Evolutionary conservation across 2,888 invertebrate species (phyloP), one percentile per base, ranked within the genome.

Genomic region (Zonitis immaculata): DNA sequence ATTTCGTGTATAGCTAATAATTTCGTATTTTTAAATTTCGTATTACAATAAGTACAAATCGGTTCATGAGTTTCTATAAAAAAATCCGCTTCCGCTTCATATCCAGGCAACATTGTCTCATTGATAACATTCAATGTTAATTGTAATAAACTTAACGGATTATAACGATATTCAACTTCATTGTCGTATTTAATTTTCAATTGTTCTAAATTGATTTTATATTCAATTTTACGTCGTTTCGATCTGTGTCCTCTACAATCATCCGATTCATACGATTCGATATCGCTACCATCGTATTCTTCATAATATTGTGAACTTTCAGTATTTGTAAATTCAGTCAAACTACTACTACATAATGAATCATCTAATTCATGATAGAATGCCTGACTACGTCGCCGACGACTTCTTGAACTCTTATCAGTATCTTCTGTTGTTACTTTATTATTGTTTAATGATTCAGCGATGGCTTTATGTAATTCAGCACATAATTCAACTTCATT

Each of bases 1-100:
- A 67, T 49, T 63, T 76, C 75, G 51, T 76, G 76, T 11, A 68
- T 22, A 0, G 76, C 72, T 45, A 76, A 59, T 6, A 69, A 56
- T 45, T 70, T 69, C 14, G 66, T 58, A 51, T 71, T 70, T 25
- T 64, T 65, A 55, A 73, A 75, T 25, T 62, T 59, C 50, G 65
- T 47, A 1, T 63, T 58, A 52, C 76, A 76, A 58, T 71, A 69
- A 50, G 64, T 66, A 61, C 76, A 76, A 28, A 61, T 48, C 14
- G 69, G 69, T 27, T 65, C 64, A 6, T 67, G 54, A 6, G 60
- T 44, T 46, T 60, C 59, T 11, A 51, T 54, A 49, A 59, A 69
- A 44, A 50, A 56, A 5, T 32, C 47, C 42, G 61, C 58, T 1
- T 64, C 59, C 5, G 64, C 63, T 49, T 66, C 60, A 50, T 67